Conservation (phyloP, 2,888 invertebrate species). For the Lysandra coridon region DNA sequence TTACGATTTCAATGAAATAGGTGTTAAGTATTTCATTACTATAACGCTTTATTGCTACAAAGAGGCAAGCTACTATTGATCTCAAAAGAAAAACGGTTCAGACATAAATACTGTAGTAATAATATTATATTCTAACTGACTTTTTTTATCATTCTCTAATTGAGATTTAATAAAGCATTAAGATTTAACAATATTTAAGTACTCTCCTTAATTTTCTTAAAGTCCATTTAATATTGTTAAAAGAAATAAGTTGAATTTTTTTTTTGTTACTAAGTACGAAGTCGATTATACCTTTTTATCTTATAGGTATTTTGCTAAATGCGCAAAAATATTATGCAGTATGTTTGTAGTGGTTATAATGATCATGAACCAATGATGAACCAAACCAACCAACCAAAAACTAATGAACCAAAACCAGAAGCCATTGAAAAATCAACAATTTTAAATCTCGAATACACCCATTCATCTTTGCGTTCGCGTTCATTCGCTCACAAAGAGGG, state of each 20-base stretch:
- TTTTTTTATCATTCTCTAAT: conserved; percentile 31
- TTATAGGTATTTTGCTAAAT: no score
- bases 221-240: background rate
- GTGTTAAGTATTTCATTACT: no score
- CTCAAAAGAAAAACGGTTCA: background rate
- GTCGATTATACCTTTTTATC: no score
- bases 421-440: conserved; percentile 6
- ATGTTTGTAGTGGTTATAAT: background rate
- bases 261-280: background rate
- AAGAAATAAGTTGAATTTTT: background rate
- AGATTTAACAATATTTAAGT: background rate
- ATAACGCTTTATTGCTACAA: background rate
- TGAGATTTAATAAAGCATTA: conserved; percentile 34
- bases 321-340: no score
- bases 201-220: background rate
- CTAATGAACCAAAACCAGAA: background rate
- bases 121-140: background rate
- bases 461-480: conserved; percentile 22
- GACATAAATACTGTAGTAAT: background rate
- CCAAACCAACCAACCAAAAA: background rate
- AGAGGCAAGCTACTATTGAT: background rate
- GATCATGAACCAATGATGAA: background rate
- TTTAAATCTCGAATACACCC: conserved; percentile 26
- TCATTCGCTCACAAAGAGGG: conserved; percentile 47
- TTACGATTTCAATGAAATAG: no score